phyloP scores from a whole-genome alignment of 2,888 invertebrate genomes.

The Epistrophe grossulariae region DNA sequence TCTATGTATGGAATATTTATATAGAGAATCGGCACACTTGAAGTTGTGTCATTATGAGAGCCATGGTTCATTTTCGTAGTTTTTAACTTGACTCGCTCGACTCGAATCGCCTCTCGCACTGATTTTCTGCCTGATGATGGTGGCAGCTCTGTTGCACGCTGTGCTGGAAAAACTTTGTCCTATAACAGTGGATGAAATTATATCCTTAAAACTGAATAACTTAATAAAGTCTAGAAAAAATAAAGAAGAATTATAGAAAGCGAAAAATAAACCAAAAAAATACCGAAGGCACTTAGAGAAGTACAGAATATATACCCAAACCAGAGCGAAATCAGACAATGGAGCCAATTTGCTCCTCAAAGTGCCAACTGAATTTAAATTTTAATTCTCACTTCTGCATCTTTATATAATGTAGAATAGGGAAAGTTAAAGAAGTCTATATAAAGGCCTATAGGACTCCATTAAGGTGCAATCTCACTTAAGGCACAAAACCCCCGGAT shows the following conservation, averaged over 20 bases:
- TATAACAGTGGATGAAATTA: slow-evolving; percentile 69
- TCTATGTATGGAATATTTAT: slow-evolving; percentile 1
- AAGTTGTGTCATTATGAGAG: slow-evolving; percentile 74
- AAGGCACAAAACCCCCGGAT: neutral
- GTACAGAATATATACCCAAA: slow-evolving; percentile 5
- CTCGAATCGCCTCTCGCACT: slow-evolving; percentile 13
- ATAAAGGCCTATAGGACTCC: slow-evolving; percentile 3
- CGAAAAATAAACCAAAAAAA: slow-evolving; percentile 11
- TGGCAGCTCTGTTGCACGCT: slow-evolving; percentile 68
- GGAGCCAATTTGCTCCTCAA: slow-evolving; percentile 61
- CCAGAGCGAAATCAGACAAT: slow-evolving; percentile 60
- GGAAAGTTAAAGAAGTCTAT: slow-evolving; percentile 6
- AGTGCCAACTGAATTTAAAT: slow-evolving; percentile 67
- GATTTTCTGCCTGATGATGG: slow-evolving; percentile 50
- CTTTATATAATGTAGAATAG: neutral
- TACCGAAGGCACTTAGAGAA: slow-evolving; percentile 32
- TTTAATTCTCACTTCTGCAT: slow-evolving; percentile 34
- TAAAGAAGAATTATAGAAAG: neutral
- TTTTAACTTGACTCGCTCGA: slow-evolving; percentile 16
- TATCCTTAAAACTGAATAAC: slow-evolving; percentile 71
- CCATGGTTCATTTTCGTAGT: slow-evolving; percentile 72
- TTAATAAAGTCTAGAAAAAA: slow-evolving; percentile 61
- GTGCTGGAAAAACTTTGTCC: slow-evolving; percentile 65
- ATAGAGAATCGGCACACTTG: slow-evolving; percentile 32
- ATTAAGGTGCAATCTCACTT: slow-evolving; percentile 54